A percentile compares a stretch with the other conserved stretches of the same genome.
Conservation (phyloP, 2,888 invertebrate species). For the Oxystoma pomonae region DNA sequence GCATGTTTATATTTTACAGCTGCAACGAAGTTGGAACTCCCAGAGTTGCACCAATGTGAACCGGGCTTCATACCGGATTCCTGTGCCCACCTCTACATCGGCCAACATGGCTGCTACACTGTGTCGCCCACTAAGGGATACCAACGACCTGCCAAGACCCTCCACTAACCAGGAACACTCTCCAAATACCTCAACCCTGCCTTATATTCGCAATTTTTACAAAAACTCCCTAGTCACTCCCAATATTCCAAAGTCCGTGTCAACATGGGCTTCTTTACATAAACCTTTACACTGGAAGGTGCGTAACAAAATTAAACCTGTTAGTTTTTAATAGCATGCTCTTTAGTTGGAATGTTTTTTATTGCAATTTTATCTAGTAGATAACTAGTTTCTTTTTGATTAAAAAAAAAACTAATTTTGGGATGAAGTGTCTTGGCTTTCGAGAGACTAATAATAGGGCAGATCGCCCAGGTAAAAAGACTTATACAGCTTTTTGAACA, state of each 20-base stretch:
- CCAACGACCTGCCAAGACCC: conserved; percentile 40
- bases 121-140: conserved; percentile 40
- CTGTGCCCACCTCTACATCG: conserved; percentile 46
- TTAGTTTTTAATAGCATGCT: too few species aligned
- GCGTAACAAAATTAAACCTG: conserved; percentile 42
- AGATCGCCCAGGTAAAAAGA: too few species aligned
- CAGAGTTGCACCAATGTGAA: conserved; percentile 50
- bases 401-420: too few species aligned
- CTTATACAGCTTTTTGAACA: too few species aligned
- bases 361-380: too few species aligned
- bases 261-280: conserved; percentile 61
- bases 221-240: conserved; percentile 44
- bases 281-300: conserved; percentile 63
- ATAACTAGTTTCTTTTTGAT: too few species aligned
- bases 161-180: conserved; percentile 38
- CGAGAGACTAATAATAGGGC: too few species aligned
- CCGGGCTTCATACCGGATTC: conserved; percentile 44
- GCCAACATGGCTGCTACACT: conserved; percentile 48
- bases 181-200: conserved; percentile 46
- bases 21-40: conserved; percentile 52
- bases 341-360: too few species aligned
- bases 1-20: conserved; percentile 37
- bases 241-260: conserved; percentile 59
- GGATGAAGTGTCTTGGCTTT: too few species aligned
- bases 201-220: conserved; percentile 49